Conservation (phyloP, 2,888 invertebrate genomes). For the Bruchidius siliquastri region DNA sequence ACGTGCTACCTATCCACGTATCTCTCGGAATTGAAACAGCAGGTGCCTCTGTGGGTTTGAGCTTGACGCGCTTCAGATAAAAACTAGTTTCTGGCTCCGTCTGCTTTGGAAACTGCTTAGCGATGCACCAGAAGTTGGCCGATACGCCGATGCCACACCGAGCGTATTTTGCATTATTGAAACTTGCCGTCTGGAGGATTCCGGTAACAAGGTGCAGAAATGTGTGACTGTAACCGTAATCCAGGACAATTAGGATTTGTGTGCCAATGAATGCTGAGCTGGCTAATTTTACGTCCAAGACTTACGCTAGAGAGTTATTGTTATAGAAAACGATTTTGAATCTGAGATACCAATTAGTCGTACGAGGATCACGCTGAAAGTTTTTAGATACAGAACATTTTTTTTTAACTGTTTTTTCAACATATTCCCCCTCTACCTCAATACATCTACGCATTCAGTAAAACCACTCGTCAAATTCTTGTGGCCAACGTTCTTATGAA, state of each 20-base stretch:
- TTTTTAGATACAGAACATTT: too few relatives aligned
- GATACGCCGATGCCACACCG: background rate
- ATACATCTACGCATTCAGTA: too few relatives aligned
- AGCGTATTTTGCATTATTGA: background rate
- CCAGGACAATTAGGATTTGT: background rate
- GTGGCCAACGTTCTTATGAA: too few relatives aligned
- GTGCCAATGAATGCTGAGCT: too few relatives aligned
- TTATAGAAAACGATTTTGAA: too few relatives aligned
- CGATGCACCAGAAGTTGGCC: background rate
- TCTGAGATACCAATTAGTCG: too few relatives aligned
- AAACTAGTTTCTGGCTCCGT: background rate
- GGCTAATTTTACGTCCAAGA: too few relatives aligned
- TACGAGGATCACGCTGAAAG: too few relatives aligned
- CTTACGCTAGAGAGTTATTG: too few relatives aligned
- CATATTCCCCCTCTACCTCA: too few relatives aligned
- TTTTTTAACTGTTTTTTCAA: too few relatives aligned
- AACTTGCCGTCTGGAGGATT: background rate
- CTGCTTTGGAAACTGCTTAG: background rate
- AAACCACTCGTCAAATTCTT: too few relatives aligned
- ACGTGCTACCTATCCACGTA: background rate
- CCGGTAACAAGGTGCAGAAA: background rate
- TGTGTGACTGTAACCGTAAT: background rate
- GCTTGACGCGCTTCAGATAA: background rate
- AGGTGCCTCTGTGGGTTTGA: background rate
- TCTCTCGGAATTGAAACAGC: background rate